These are phyloP conservation scores for Drosophila busckii DNA, from an alignment of 1,140 invertebrate species.

Conservation along the genomic window DNA sequence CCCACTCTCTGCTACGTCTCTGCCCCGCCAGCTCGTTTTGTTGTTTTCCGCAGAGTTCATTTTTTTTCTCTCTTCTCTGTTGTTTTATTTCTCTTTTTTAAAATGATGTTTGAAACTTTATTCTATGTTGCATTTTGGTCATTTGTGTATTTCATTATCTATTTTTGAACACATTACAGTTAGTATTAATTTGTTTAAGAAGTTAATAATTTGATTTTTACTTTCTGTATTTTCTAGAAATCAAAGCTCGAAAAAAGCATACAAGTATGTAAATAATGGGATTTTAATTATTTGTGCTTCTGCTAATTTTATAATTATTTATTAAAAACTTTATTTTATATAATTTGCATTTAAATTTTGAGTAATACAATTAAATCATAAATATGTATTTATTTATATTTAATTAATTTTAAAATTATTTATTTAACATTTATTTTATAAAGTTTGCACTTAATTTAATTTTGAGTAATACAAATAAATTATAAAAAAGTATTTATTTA, in stretches of 20 bases:
- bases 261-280: constrained; percentile 80
- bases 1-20: too few relatives aligned
- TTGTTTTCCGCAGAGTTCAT: constrained; percentile 41
- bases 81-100: neutral
- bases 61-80: constrained; percentile 24
- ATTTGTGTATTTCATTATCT: constrained; percentile 25
- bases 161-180: constrained; percentile 6
- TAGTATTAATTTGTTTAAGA: neutral
- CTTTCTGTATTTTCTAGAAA: constrained; percentile 80
- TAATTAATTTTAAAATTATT: too few relatives aligned
- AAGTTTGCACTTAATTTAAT: too few relatives aligned
- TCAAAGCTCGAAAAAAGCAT: constrained; percentile 86
- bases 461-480: too few relatives aligned
- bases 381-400: too few relatives aligned
- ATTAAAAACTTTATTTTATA: too few relatives aligned
- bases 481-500: too few relatives aligned
- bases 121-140: constrained; percentile 14
- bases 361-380: too few relatives aligned
- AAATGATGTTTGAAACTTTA: too few relatives aligned
- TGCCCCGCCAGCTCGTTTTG: constrained; percentile 11
- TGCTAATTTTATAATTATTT: too few relatives aligned
- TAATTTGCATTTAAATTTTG: too few relatives aligned
- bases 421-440: too few relatives aligned
- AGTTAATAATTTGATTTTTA: neutral
- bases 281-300: neutral